These are phyloP conservation scores for Dicyrtomina minuta DNA, from an alignment of 2,888 invertebrate species.

Conservation along the genomic window DNA sequence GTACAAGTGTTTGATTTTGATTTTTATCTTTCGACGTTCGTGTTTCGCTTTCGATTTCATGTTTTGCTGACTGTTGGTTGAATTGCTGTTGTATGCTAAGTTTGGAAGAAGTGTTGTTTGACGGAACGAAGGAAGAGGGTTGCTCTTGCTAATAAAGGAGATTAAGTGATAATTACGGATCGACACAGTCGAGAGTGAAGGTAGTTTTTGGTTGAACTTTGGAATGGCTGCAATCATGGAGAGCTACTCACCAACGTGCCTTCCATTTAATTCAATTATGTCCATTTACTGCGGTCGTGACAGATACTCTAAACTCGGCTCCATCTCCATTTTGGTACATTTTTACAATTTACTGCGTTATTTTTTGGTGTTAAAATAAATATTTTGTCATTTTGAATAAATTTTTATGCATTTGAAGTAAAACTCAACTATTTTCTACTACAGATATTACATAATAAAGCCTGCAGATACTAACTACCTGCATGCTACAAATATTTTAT, in stretches of 20 bases:
- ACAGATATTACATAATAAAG: no score
- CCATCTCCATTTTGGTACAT: constrained; percentile 28
- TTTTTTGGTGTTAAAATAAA: neutral
- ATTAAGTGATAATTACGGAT: neutral
- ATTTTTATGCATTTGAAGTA: no score
- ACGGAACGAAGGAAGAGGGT: neutral
- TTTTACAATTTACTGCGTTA: neutral
- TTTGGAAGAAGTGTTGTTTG: neutral
- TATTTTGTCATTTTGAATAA: no score
- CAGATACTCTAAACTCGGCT: constrained; percentile 26
- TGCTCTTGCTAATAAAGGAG: neutral
- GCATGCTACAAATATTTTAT: no score
- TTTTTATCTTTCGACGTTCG: neutral
- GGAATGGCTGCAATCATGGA: constrained; percentile 32
- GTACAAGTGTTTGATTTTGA: neutral
- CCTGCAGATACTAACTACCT: no score
- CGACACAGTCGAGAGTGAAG: no score
- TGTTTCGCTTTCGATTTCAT: neutral
- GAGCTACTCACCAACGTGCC: constrained; percentile 28
- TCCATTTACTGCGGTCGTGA: constrained; percentile 22
- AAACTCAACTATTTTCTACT: no score
- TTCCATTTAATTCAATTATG: constrained; percentile 26
- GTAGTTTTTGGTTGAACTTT: no score
- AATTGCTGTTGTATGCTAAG: neutral
- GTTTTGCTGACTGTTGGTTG: neutral